Base-by-base conservation (phyloP, 2,113 vertebrate species). In the Lycocorax pyrrhopterus region DNA sequence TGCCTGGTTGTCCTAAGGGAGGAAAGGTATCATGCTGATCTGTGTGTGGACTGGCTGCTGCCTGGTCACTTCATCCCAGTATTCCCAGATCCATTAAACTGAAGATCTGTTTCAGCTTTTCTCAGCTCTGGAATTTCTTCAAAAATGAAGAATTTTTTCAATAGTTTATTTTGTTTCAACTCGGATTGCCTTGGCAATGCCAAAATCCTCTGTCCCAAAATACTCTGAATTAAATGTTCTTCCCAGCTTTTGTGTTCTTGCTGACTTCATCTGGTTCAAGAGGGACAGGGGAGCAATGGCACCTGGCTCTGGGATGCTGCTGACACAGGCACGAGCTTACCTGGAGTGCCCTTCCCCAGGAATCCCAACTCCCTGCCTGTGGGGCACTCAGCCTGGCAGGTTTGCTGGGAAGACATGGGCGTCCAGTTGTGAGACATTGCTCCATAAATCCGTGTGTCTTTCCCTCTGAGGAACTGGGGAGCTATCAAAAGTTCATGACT, bases 211-310 rank as follows among this genome's bases (percentile, higher is more conserved):
- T 37, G 5, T 47, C 12, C 10, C 13, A 9, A 53, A 71, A 22
- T 22, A 7, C 27, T 44, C 21, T 60, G 32, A 82, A 59, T 63
- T 84, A 49, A 59, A 29, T 16, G 6, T 39, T 6, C 5, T 82
- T 92, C 33, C 22, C 20, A 87, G 20, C 5, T 72, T 60, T 44
- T 89, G 37, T 37, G 14, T 33, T 69, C 60, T 66, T 91, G 47
- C 32, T 69, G n/a, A 44, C 19, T 52, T 69, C 5, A 9, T 9
- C 16, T 49, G 41, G 51, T 27, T 68, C 30, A 46, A 39, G 39
- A 39, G 39, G 15, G n/a, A 20, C 2, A 5, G 33, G 18, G 20
- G 10, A 52, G 51, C 13, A 0, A 0, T 7, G 22, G 32, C 29
- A 39, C 13, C 29, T 44, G 29, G 32, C 22, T 18, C 30, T 3